phyloP scores from a whole-genome alignment of 2,888 invertebrate genomes.

The Drosophila barbarae region DNA sequence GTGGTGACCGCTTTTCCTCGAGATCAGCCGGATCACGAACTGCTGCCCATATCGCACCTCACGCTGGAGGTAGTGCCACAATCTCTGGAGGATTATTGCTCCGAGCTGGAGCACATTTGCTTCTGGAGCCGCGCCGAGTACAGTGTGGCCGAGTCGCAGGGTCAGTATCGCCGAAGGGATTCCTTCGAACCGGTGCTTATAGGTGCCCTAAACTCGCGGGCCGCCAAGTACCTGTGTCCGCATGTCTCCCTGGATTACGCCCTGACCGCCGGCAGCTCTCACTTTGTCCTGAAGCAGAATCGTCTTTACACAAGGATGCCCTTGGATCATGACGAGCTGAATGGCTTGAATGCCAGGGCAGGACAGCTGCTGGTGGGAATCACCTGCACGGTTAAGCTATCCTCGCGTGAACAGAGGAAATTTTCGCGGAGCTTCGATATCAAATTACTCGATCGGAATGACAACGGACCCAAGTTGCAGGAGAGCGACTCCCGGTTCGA shows the following conservation, averaged over 20 bases:
- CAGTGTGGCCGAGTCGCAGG: conserved; percentile 70
- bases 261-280: conserved; percentile 72
- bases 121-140: conserved; percentile 77
- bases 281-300: conserved; percentile 78
- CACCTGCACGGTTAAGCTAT: conserved; percentile 77
- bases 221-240: conserved; percentile 80
- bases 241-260: conserved; percentile 81
- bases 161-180: conserved; percentile 11
- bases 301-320: conserved; percentile 78
- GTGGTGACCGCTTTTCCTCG: conserved; percentile 73
- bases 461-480: conserved; percentile 90
- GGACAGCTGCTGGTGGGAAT: conserved; percentile 77
- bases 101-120: conserved; percentile 75
- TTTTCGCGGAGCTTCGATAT: conserved; percentile 71
- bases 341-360: conserved; percentile 72
- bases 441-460: conserved; percentile 92
- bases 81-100: conserved; percentile 69
- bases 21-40: conserved; percentile 27
- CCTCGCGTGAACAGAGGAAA: conserved; percentile 43
- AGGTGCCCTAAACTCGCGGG: conserved; percentile 79
- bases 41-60: conserved; percentile 73
- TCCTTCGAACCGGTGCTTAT: conserved; percentile 70
- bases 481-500: conserved; percentile 77
- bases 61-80: conserved; percentile 74
- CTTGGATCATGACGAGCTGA: conserved; percentile 80